phyloP scores from a whole-genome alignment of 2,888 invertebrate genomes.

The Eristalis arbustorum region DNA sequence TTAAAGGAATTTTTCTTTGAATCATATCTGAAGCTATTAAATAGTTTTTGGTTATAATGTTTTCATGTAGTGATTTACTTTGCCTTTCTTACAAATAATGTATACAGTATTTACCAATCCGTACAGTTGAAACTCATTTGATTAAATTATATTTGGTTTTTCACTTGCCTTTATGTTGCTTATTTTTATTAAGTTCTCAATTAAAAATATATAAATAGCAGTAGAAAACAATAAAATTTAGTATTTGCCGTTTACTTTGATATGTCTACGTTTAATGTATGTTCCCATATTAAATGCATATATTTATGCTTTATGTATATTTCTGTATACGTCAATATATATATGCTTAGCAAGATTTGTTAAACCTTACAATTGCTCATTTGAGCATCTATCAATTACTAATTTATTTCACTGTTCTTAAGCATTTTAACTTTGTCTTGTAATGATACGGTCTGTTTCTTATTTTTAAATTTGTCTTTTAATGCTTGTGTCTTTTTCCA shows the following conservation, averaged over 20 bases:
- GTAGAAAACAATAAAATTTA: conserved; percentile 45
- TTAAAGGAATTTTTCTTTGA: neutral
- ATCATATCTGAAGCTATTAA: conserved; percentile 39
- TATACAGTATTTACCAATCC: conserved; percentile 30
- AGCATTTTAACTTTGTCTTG: conserved; percentile 66
- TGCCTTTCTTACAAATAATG: conserved; percentile 27
- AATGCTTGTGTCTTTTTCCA: conserved; percentile 59
- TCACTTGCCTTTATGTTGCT: conserved; percentile 55
- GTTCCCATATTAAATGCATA: conserved; percentile 67
- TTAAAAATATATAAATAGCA: conserved; percentile 39
- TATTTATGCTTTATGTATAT: conserved; percentile 50
- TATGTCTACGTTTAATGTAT: conserved; percentile 67
- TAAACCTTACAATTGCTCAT: conserved; percentile 32
- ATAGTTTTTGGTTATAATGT: conserved; percentile 46
- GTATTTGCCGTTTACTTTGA: conserved; percentile 67
- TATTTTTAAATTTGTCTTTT: conserved; percentile 65
- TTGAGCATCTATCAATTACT: conserved; percentile 21
- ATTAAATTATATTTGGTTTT: conserved; percentile 67
- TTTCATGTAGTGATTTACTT: neutral
- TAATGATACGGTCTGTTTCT: conserved; percentile 59
- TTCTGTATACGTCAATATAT: conserved; percentile 10
- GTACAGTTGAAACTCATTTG: neutral
- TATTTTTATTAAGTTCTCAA: conserved; percentile 41
- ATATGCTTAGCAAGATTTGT: conserved; percentile 34
- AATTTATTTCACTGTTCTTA: neutral